Evolutionary conservation across 2,888 invertebrate species (phyloP).

Genomic region (Zygothrica quintamaculata): DNA sequence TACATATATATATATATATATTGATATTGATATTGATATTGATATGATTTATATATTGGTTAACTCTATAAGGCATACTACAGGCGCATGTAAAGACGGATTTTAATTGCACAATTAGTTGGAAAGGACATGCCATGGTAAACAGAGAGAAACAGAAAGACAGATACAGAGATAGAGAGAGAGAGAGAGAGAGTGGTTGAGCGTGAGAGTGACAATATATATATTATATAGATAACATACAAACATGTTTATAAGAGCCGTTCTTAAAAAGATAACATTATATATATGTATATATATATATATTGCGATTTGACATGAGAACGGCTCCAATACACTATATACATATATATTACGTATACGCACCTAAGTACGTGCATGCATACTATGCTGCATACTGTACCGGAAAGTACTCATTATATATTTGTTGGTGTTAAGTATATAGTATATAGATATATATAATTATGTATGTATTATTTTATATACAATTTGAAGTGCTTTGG

Average conservation of each 20-base stretch:
- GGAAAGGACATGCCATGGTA: constrained; percentile 49
- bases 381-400: constrained; percentile 49
- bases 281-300: constrained; percentile 18
- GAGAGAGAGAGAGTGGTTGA: too few species aligned
- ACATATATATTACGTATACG: constrained; percentile 2
- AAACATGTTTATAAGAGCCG: constrained; percentile 32
- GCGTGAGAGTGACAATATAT: constrained; percentile 15
- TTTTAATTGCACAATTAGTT: constrained; percentile 17
- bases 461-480: constrained; percentile 17
- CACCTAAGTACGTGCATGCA: constrained; percentile 60
- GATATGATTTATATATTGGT: constrained; percentile 34
- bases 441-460: constrained; percentile 42
- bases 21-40: constrained; percentile 9
- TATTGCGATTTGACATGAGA: constrained; percentile 7
- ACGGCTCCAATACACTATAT: constrained; percentile 34
- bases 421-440: constrained; percentile 28
- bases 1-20: constrained; percentile 1
- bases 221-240: constrained; percentile 39
- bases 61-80: constrained; percentile 59
- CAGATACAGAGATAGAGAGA: too few species aligned
- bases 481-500: constrained; percentile 41
- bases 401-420: constrained; percentile 24
- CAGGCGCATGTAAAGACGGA: constrained; percentile 49
- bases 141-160: constrained; percentile 22
- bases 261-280: constrained; percentile 2